phyloP scores from a whole-genome alignment of 2,797 vertebrate genomes.

The Sebastes minor region DNA sequence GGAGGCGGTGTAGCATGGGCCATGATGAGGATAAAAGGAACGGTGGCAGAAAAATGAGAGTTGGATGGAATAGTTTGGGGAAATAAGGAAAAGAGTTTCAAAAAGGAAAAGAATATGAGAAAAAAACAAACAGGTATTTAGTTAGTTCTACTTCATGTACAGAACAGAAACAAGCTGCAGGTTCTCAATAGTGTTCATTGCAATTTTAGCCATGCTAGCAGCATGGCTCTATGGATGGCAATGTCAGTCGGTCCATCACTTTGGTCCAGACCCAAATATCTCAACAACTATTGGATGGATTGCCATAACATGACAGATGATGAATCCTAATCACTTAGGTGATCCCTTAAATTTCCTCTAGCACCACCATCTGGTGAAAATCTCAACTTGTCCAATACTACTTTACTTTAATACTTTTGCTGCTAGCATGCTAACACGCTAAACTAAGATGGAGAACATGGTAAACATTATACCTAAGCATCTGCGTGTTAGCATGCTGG shows the following conservation, averaged over 20 bases:
- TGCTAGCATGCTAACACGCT: neutral
- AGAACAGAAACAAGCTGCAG: conserved; percentile 70
- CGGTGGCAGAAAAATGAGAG: conserved; percentile 10
- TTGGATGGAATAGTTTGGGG: conserved; percentile 21
- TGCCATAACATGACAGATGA: neutral
- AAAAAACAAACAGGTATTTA: conserved; percentile 43
- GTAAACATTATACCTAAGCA: neutral
- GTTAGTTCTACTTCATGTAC: conserved; percentile 63
- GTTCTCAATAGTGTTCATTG: conserved; percentile 3
- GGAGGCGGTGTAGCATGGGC: conserved; percentile 2
- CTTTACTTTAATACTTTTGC: neutral
- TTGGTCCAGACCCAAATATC: neutral
- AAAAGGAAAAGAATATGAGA: conserved; percentile 22
- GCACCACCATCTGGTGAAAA: neutral
- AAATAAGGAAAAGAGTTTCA: neutral
- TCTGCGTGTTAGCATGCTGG: neutral
- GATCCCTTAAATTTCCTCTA: neutral
- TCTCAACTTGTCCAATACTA: neutral
- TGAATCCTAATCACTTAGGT: neutral
- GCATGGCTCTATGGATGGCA: neutral
- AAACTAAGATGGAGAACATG: neutral
- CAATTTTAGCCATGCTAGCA: neutral
- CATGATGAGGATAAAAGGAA: conserved; percentile 9
- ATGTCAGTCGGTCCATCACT: neutral
- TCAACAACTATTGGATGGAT: neutral